Percentiles rank a stretch among this genome's conserved stretches.
Evolutionary conservation across 1,140 invertebrate genomes (phyloP).

Genomic region (Drosophila nasuta): DNA sequence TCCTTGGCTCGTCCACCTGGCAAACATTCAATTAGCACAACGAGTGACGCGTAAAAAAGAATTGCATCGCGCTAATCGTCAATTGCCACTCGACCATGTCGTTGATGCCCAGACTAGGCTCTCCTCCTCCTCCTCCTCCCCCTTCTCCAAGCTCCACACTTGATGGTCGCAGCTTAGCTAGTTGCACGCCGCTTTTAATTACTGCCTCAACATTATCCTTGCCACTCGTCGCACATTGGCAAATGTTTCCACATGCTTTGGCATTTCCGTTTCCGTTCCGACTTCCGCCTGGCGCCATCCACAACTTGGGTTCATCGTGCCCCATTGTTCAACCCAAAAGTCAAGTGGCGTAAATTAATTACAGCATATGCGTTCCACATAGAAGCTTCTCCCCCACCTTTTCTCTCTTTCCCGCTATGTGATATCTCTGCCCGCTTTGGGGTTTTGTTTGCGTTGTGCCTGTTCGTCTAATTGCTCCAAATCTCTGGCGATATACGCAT

Average conservation of each 20-base stretch:
- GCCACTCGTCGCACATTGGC: constrained; percentile 58
- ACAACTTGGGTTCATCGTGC: constrained; percentile 29
- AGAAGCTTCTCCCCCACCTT: not conserved
- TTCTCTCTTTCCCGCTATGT: not conserved
- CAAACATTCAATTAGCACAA: constrained; percentile 71
- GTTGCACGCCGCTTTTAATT: constrained; percentile 62
- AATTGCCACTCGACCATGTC: constrained; percentile 31
- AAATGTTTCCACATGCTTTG: constrained; percentile 78
- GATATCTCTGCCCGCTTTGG: constrained; percentile 42
- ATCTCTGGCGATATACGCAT: constrained; percentile 23
- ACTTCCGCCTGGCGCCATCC: constrained; percentile 35
- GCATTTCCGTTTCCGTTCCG: constrained; percentile 57
- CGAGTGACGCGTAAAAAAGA: constrained; percentile 67
- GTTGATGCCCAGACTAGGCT: not conserved
- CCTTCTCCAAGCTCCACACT: no score
- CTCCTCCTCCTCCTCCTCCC: not conserved
- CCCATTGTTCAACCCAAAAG: constrained; percentile 55
- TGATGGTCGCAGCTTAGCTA: constrained; percentile 36
- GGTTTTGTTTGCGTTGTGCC: constrained; percentile 22
- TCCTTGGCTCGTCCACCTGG: constrained; percentile 52
- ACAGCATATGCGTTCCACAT: constrained; percentile 43
- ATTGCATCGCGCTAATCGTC: not conserved
- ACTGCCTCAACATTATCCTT: constrained; percentile 55
- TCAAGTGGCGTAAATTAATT: constrained; percentile 79
- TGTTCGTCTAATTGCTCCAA: constrained; percentile 52